Evolutionary conservation across 1,140 invertebrate species (phyloP).

Genomic region (Eupeodes corollae): DNA sequence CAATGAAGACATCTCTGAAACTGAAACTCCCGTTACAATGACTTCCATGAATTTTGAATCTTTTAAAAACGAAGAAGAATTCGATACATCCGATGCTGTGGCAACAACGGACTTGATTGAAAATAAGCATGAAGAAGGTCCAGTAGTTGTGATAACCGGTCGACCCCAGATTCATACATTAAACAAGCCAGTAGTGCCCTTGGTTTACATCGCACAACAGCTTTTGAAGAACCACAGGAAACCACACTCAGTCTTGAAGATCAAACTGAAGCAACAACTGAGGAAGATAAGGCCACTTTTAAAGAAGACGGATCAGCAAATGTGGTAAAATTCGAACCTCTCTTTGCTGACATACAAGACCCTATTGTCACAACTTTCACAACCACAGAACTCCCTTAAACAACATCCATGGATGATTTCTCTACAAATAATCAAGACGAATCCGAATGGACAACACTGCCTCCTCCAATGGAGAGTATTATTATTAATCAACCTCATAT

Average conservation of each 20-base stretch:
- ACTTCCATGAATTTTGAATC: background rate
- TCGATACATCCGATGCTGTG: too few species aligned
- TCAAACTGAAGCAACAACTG: constrained; percentile 2
- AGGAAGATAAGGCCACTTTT: background rate
- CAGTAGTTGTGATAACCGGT: constrained; percentile 23
- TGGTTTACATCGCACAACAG: background rate
- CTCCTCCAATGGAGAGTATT: too few species aligned
- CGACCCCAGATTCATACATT: constrained; percentile 20
- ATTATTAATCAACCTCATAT: too few species aligned
- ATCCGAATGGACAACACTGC: constrained; percentile 18
- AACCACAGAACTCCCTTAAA: background rate
- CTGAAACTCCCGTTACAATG: constrained; percentile 2
- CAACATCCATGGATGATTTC: background rate
- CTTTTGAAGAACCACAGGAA: background rate
- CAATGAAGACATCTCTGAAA: constrained; percentile 8
- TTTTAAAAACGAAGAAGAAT: background rate
- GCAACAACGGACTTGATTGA: background rate
- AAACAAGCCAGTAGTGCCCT: background rate
- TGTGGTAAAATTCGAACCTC: constrained; percentile 16
- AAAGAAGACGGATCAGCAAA: constrained; percentile 3
- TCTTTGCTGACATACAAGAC: constrained; percentile 15
- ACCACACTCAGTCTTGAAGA: background rate
- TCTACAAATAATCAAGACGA: constrained; percentile 11
- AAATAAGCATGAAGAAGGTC: constrained; percentile 13
- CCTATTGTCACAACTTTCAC: constrained; percentile 3